Evolutionary conservation across 2,888 invertebrate species (phyloP).

Genomic region (Xestia xanthographa): DNA sequence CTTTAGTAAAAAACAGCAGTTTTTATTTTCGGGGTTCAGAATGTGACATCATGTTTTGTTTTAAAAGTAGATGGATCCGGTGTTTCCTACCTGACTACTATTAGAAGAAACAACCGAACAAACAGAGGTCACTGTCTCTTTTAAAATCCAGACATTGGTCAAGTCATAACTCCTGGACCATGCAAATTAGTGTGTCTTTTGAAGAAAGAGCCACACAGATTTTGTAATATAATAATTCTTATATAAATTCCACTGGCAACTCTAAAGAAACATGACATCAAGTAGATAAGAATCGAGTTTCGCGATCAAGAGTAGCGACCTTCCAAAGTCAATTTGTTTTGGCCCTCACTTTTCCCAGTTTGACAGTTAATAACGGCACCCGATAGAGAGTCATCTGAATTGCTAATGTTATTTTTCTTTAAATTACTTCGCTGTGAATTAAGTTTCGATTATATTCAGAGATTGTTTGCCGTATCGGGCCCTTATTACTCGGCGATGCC

Average conservation of each 20-base stretch:
- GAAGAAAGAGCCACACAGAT: too few species aligned
- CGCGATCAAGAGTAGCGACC: slow-evolving; percentile 71
- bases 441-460: slow-evolving; percentile 86
- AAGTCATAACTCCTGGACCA: too few species aligned
- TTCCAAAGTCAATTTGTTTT: slow-evolving; percentile 84
- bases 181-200: too few species aligned
- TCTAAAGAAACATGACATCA: slow-evolving; percentile 72
- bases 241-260: neutral
- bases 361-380: slow-evolving; percentile 87
- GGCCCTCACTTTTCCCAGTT: slow-evolving; percentile 80
- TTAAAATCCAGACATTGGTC: too few species aligned
- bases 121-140: too few species aligned
- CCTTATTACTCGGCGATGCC: slow-evolving; percentile 73
- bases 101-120: too few species aligned
- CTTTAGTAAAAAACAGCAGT: too few species aligned
- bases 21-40: too few species aligned
- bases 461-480: slow-evolving; percentile 83
- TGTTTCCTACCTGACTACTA: too few species aligned
- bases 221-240: neutral
- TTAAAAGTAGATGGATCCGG: too few species aligned
- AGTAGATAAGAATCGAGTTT: slow-evolving; percentile 78
- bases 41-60: too few species aligned
- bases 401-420: slow-evolving; percentile 90
- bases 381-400: slow-evolving; percentile 87
- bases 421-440: slow-evolving; percentile 87